Evolutionary conservation across 2,113 vertebrate species (phyloP).

Genomic region (Donacobius atricapilla): DNA sequence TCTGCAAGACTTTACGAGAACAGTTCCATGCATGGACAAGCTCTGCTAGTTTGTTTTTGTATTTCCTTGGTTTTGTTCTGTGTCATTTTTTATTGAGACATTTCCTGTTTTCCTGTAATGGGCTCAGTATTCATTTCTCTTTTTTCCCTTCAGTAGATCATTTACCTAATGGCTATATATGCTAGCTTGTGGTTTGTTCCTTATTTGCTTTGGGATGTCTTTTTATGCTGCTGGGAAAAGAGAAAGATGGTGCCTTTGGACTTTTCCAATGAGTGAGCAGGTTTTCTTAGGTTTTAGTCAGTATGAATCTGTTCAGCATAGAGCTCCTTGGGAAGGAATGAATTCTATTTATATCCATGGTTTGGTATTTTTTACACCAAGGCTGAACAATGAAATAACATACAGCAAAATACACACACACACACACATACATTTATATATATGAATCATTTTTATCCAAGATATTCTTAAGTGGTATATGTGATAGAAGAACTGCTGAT

Average conservation of each 20-base stretch:
- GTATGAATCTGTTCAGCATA: background rate
- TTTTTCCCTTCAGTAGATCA: background rate
- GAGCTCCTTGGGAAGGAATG: background rate
- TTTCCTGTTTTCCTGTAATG: background rate
- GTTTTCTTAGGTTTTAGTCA: background rate
- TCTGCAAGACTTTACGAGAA: background rate
- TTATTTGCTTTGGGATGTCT: background rate
- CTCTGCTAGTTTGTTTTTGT: background rate
- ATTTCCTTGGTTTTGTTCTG: background rate
- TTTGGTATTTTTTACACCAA: background rate
- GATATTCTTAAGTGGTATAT: background rate
- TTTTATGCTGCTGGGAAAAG: background rate
- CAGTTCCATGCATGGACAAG: background rate
- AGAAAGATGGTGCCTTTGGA: background rate
- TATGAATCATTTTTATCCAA: background rate
- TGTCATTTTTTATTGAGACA: background rate
- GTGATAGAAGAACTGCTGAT: background rate
- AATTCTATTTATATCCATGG: background rate
- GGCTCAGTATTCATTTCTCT: background rate
- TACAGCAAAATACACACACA: background rate
- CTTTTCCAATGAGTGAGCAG: background rate
- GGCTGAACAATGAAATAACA: background rate
- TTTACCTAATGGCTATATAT: background rate
- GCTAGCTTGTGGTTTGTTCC: background rate
- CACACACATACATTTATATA: background rate